Evolutionary conservation across 2,888 invertebrate genomes (phyloP).

Genomic region (Nemurella pictetii): DNA sequence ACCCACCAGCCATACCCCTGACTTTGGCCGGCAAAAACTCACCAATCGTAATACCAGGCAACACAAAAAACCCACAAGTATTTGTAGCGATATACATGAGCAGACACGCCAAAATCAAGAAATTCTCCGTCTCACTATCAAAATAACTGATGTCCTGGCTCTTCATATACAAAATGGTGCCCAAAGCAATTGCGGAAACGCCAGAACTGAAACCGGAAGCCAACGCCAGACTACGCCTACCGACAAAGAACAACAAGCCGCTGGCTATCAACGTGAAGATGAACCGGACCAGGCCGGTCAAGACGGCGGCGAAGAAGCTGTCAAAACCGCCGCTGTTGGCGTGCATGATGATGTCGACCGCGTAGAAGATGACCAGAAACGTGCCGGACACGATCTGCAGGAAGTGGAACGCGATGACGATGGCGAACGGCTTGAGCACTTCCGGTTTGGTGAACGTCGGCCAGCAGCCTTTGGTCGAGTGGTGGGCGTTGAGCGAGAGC

Average conservation of each 20-base stretch:
- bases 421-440: constrained; percentile 70
- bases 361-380: constrained; percentile 77
- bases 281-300: constrained; percentile 69
- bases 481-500: constrained; percentile 67
- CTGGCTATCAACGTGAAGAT: constrained; percentile 68
- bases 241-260: constrained; percentile 64
- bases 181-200: constrained; percentile 63
- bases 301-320: constrained; percentile 65
- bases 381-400: constrained; percentile 76
- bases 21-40: constrained; percentile 75
- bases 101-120: constrained; percentile 56
- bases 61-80: constrained; percentile 71
- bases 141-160: neutral
- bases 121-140: neutral
- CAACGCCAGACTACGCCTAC: constrained; percentile 67
- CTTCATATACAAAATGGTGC: constrained; percentile 54
- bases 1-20: constrained; percentile 72
- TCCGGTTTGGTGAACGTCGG: constrained; percentile 59
- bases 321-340: constrained; percentile 43
- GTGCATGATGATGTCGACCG: constrained; percentile 66
- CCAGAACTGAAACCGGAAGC: constrained; percentile 70
- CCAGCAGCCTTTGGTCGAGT: neutral
- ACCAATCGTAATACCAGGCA: constrained; percentile 75
- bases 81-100: constrained; percentile 74
- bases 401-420: constrained; percentile 72